A percentile compares a stretch with the other conserved stretches of the same genome.
These are phyloP conservation scores for Spatulosminthurus flaviceps DNA, from an alignment of 2,888 invertebrate genomes.

Conservation along the genomic window DNA sequence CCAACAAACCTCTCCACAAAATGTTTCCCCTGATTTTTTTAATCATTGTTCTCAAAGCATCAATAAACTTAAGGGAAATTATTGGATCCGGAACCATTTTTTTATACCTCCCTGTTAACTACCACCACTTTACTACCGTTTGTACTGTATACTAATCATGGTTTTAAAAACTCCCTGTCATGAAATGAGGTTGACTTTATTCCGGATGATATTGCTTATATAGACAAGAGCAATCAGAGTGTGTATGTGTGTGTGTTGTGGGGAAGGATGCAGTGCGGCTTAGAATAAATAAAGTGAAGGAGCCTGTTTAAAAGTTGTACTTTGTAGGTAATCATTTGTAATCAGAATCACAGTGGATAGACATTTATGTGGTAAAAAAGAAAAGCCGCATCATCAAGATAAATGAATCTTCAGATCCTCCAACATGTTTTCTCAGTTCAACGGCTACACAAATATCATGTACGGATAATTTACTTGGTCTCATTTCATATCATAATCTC, in stretches of 20 bases:
- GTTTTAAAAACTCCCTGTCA: neutral
- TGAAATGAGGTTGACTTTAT: neutral
- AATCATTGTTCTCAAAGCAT: neutral
- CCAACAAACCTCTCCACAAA: neutral
- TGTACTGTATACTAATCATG: no score
- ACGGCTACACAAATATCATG: conserved; percentile 11
- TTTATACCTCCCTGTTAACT: neutral
- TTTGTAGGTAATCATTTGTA: conserved; percentile 48
- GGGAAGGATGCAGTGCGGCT: no score
- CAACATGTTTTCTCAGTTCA: conserved; percentile 29
- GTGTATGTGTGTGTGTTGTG: neutral
- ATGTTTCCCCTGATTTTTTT: neutral
- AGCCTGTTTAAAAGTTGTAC: conserved; percentile 30
- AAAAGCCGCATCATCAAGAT: conserved; percentile 48
- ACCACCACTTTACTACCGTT: neutral
- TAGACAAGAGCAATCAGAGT: conserved; percentile 26
- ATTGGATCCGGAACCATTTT: conserved; percentile 29
- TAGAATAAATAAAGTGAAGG: conserved; percentile 33
- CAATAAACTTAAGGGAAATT: conserved; percentile 19
- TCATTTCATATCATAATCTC: neutral
- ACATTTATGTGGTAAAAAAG: conserved; percentile 45
- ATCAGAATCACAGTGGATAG: conserved; percentile 47
- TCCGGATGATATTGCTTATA: neutral
- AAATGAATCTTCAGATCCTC: conserved; percentile 38
- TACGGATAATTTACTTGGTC: neutral